Base-by-base conservation (phyloP, 2,888 invertebrate genomes). In the Pammene fasciana region DNA sequence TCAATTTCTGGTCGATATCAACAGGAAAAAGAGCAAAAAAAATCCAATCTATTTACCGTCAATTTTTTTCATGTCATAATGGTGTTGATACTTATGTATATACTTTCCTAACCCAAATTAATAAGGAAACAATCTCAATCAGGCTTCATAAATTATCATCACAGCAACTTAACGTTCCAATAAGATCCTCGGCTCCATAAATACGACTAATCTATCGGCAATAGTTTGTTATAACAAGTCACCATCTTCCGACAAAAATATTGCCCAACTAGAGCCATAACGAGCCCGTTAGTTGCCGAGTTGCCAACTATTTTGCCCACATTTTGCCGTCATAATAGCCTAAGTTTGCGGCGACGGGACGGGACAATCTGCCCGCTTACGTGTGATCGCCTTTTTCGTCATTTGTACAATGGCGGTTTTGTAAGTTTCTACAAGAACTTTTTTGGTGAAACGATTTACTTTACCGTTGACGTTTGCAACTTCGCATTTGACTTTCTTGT, bases 251-350 rank as follows among this genome's bases (percentile, higher is more conserved):
- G 77, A 82, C 83, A 82, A 90, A 90, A 91, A 92, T 90, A 90
- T 90, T 87, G 85, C 82, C 82, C 86, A 90, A 91, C 89, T 92
- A 90, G 86, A 85, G 86, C 88, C 90, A 90, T 92, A 92, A 92
- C 87, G 84, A 88, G 84, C 76, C 82, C 82, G 86, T 87, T 89
- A 89, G 86, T 85, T 83, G 79, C 82, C 76, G 85, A 90, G 82
- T 88, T 86, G 65, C 79, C 82, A 89, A 91, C 89, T 87, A 90
- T 92, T 64, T 68, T 57, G 57, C 68, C 61, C 61, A 62, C 61
- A 62, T 90, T 91, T 90, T 89, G 89, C 85, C 84, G 82, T 90
- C 87, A 90, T 90, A 91, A 92, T 90, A 90, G 90, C 84, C 73
- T 71, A 90, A 91, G 88, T 92, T 91, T 80, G 82, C 72, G 78